Percentiles rank a stretch among this genome's conserved stretches.
Conservation (phyloP, 2,888 invertebrate species). For the Eupithecia subumbrata region DNA sequence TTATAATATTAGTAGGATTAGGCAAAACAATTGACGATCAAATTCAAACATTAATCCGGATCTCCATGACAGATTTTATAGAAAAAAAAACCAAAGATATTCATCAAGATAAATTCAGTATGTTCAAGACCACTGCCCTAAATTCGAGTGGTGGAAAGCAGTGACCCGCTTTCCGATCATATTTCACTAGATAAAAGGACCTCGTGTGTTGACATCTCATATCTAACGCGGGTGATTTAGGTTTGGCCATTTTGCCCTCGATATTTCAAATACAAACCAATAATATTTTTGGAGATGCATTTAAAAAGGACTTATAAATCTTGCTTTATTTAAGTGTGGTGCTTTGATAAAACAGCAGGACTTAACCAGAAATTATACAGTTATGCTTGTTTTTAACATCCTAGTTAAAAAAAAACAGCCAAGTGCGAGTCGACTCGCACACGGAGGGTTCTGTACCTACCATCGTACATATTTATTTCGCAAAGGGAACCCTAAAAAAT, state of each 20-base stretch:
- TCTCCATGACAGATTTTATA: background rate
- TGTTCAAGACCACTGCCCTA: conserved; percentile 17
- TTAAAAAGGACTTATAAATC: background rate
- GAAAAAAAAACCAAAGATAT: background rate
- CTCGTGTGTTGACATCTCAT: conserved; percentile 23
- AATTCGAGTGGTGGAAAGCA: conserved; percentile 23
- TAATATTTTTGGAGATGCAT: background rate
- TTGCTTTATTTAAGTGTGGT: background rate
- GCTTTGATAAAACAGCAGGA: background rate
- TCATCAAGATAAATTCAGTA: conserved; percentile 3
- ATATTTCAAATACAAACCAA: conserved; percentile 10
- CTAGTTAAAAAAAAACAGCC: too few relatives aligned
- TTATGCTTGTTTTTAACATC: too few relatives aligned
- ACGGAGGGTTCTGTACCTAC: too few relatives aligned
- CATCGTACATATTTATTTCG: too few relatives aligned
- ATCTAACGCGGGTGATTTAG: conserved; percentile 25
- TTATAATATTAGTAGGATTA: too few relatives aligned
- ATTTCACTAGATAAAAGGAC: conserved; percentile 37
- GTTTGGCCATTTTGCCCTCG: conserved; percentile 4
- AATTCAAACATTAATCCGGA: too few relatives aligned
- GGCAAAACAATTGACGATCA: too few relatives aligned
- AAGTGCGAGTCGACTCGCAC: too few relatives aligned
- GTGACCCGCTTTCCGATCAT: conserved; percentile 30
- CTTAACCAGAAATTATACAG: too few relatives aligned
- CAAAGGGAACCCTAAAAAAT: too few relatives aligned